Conservation (phyloP, 2,113 vertebrate genomes). For the Zosterops pallidus region DNA sequence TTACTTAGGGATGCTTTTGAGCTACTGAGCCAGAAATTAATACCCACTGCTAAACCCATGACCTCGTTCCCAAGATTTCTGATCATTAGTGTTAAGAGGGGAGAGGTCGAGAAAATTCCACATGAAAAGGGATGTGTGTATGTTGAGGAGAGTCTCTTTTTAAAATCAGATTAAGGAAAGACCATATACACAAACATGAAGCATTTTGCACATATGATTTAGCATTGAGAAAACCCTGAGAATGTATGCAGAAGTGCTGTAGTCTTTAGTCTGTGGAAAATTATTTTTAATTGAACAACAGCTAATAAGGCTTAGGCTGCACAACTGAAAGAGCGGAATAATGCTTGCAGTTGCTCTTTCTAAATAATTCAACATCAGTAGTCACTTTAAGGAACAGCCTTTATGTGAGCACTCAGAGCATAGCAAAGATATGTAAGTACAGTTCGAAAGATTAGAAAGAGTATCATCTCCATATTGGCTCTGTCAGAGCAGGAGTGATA, state of each 20-base stretch:
- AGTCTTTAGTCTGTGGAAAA: background rate
- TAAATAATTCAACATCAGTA: background rate
- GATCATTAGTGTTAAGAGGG: background rate
- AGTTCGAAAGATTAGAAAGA: background rate
- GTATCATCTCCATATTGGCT: background rate
- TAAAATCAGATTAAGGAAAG: background rate
- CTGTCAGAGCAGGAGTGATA: background rate
- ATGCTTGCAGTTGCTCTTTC: background rate
- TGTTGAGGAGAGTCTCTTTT: background rate
- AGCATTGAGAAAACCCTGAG: background rate
- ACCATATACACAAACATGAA: background rate
- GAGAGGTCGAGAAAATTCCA: background rate
- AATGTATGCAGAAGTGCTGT: background rate
- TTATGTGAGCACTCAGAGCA: background rate
- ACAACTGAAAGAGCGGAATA: background rate
- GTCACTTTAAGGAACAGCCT: background rate
- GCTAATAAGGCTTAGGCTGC: background rate
- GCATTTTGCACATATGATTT: background rate
- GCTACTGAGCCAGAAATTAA: background rate
- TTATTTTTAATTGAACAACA: background rate
- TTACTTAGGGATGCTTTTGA: background rate
- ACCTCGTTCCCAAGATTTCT: background rate
- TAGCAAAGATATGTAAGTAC: background rate
- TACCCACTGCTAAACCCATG: background rate
- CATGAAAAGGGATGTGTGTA: background rate